A percentile compares a stretch with the other conserved stretches of the same genome.
Conservation (phyloP, 2,888 invertebrate genomes). For the Drymonia ruficornis region DNA sequence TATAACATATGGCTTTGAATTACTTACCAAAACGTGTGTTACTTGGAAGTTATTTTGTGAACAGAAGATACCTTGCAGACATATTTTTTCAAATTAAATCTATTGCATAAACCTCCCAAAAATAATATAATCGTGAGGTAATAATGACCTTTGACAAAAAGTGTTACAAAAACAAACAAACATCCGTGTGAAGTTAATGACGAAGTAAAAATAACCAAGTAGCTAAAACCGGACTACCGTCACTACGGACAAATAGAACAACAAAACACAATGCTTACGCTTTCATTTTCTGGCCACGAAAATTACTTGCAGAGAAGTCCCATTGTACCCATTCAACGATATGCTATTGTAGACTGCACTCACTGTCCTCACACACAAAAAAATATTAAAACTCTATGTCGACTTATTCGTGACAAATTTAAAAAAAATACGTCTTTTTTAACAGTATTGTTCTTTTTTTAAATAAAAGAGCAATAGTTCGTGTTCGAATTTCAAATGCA, state of each 20-base stretch:
- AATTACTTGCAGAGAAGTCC: constrained; percentile 68
- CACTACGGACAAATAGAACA: constrained; percentile 38
- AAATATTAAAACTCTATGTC: constrained; percentile 40
- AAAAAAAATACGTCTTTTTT: constrained; percentile 2
- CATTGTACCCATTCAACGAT: constrained; percentile 69
- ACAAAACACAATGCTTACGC: constrained; percentile 72
- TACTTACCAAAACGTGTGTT: neutral
- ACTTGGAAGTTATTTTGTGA: too few relatives aligned
- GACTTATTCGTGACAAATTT: constrained; percentile 21
- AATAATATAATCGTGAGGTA: neutral
- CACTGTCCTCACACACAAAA: constrained; percentile 51
- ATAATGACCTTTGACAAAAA: too few relatives aligned
- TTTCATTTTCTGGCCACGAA: constrained; percentile 77
- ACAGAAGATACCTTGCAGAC: too few relatives aligned
- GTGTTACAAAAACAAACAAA: constrained; percentile 6
- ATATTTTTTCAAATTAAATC: too few relatives aligned
- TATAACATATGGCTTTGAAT: too few relatives aligned
- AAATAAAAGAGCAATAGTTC: constrained; percentile 35
- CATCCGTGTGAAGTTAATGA: constrained; percentile 3
- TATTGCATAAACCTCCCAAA: neutral
- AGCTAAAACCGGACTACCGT: constrained; percentile 21
- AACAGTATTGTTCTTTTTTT: constrained; percentile 22
- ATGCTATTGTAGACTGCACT: constrained; percentile 55
- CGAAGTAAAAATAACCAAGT: constrained; percentile 11
- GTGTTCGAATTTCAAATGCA: constrained; percentile 60